Percentiles rank a stretch among this genome's conserved stretches.
These are phyloP conservation scores for Metopia argyrocephala DNA, from an alignment of 2,888 invertebrate genomes.

Conservation along the genomic window DNA sequence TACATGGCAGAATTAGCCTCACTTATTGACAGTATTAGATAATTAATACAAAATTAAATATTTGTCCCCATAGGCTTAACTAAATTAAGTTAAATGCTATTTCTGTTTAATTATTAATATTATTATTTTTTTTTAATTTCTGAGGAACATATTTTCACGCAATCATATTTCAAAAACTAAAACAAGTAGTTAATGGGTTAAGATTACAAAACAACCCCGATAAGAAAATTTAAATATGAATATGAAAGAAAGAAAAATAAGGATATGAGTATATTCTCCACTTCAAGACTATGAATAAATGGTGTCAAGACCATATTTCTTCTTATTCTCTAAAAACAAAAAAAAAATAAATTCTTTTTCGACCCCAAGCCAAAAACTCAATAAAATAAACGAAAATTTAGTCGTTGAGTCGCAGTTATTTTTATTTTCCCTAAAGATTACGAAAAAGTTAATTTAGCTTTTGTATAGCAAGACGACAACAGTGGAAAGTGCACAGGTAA, in stretches of 20 bases:
- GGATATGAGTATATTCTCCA: not conserved
- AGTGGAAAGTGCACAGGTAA: constrained; percentile 15
- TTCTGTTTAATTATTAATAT: too few species aligned
- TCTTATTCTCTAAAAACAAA: too few species aligned
- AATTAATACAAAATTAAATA: too few species aligned
- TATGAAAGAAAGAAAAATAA: not conserved
- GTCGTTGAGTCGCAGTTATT: constrained; percentile 22
- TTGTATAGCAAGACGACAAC: constrained; percentile 15
- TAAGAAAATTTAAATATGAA: not conserved
- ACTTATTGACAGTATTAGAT: too few species aligned
- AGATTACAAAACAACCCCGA: not conserved
- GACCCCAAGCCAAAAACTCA: constrained; percentile 5
- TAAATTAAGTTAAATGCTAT: too few species aligned
- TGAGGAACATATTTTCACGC: not conserved
- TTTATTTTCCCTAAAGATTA: constrained; percentile 46
- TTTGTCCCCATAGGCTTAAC: too few species aligned
- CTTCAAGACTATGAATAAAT: too few species aligned
- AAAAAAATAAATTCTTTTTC: constrained; percentile 15
- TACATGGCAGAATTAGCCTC: too few species aligned
- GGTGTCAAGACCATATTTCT: too few species aligned
- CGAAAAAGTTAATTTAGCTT: constrained; percentile 61
- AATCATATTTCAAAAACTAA: not conserved
- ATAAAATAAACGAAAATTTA: constrained; percentile 28
- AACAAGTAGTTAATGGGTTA: not conserved
- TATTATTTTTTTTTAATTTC: not conserved